Evolutionary conservation across 2,797 vertebrate species (phyloP).

Genomic region (Florisuga fusca): DNA sequence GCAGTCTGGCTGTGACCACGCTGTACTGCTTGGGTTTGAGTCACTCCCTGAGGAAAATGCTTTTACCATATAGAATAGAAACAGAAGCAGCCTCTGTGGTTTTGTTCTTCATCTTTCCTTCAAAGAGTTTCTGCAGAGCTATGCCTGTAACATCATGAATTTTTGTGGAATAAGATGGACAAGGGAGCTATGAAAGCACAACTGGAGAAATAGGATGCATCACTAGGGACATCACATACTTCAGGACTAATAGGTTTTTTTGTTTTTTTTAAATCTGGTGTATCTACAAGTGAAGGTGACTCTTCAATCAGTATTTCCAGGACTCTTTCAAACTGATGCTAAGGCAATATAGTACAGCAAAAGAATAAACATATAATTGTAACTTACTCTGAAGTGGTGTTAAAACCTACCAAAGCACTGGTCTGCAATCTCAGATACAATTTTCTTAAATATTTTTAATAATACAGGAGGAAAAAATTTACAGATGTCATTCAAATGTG

Average conservation of each 20-base stretch:
- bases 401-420: background rate
- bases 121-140: background rate
- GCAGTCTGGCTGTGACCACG: background rate
- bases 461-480: background rate
- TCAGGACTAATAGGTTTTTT: too few species aligned
- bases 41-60: background rate
- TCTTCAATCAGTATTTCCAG: background rate
- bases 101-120: background rate
- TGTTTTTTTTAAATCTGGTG: background rate
- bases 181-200: background rate
- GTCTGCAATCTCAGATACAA: background rate
- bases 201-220: background rate
- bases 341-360: background rate
- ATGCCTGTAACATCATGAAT: background rate
- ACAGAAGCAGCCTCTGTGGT: background rate
- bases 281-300: background rate
- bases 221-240: background rate
- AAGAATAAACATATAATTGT: background rate
- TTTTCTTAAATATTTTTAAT: background rate
- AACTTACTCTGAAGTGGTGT: background rate
- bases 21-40: background rate
- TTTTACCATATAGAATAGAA: background rate
- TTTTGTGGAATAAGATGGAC: background rate
- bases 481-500: background rate
- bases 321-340: background rate